Percentiles rank a stretch among this genome's conserved stretches.
Evolutionary conservation across 2,113 vertebrate genomes (phyloP).

Genomic region (Chaetorhynchus papuensis): DNA sequence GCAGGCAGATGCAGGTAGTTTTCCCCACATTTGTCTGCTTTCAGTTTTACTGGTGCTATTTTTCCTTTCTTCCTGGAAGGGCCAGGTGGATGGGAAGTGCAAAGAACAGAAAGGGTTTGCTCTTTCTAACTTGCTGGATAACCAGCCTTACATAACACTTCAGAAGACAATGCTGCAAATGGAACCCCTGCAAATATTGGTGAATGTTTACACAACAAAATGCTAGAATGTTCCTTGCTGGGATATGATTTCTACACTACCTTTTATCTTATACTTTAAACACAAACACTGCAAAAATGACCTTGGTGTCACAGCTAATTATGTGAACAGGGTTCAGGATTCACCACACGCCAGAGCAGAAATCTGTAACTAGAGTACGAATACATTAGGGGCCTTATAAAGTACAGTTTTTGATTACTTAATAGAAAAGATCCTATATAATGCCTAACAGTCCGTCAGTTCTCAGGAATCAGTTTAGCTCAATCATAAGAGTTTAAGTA

Average conservation of each 20-base stretch:
- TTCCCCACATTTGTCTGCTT: not conserved
- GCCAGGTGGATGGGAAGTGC: fast-evolving
- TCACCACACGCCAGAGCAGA: not conserved
- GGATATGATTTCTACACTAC: not conserved
- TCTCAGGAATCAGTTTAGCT: not conserved
- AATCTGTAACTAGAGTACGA: not conserved
- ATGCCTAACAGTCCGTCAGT: not conserved
- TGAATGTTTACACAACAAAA: not conserved
- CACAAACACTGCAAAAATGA: not conserved
- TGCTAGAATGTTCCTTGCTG: not conserved
- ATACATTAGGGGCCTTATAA: not conserved
- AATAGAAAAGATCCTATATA: not conserved
- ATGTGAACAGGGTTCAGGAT: not conserved
- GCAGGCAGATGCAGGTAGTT: not conserved
- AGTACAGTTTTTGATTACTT: not conserved
- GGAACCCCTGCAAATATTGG: not conserved
- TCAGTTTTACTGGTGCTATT: not conserved
- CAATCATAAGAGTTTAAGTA: not conserved
- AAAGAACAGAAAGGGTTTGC: not conserved
- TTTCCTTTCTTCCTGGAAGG: not conserved
- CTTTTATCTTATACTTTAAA: not conserved
- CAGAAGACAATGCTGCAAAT: not conserved
- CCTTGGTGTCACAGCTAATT: not conserved
- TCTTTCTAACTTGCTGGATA: not conserved
- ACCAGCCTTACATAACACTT: not conserved